phyloP scores from a whole-genome alignment of 2,113 vertebrate genomes.

The Uria aalge region DNA sequence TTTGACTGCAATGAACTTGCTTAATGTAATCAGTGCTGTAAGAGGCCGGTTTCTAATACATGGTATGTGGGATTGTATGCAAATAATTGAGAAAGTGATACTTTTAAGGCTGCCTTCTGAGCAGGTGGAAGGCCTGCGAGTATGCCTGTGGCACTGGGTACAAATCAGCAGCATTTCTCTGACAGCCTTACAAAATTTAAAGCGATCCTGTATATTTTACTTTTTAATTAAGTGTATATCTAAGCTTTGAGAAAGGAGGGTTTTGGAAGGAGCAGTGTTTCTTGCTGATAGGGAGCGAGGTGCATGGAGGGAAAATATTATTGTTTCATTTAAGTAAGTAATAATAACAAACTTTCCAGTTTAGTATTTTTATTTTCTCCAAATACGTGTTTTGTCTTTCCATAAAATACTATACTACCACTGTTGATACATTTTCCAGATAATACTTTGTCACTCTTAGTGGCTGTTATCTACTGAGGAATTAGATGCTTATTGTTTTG shows the following conservation, averaged over 20 bases:
- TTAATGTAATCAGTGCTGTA: neutral
- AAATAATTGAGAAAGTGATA: neutral
- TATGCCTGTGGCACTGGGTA: neutral
- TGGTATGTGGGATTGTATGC: neutral
- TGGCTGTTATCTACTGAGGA: neutral
- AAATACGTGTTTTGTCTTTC: neutral
- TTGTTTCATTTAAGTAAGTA: neutral
- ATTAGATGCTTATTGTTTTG: neutral
- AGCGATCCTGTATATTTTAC: neutral
- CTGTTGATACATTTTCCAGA: neutral
- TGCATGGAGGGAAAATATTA: neutral
- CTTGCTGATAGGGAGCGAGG: neutral
- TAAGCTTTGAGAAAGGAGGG: neutral
- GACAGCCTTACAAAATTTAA: neutral
- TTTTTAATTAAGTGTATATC: neutral
- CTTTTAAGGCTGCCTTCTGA: neutral
- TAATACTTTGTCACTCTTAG: neutral
- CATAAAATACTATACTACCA: neutral
- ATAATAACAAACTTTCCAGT: neutral
- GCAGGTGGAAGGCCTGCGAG: neutral
- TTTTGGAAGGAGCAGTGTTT: neutral
- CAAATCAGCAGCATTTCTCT: neutral
- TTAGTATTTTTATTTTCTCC: neutral
- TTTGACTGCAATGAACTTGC: neutral
- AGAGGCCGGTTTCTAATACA: rapidly evolving